Base-by-base conservation (phyloP, 2,888 invertebrate genomes). In the Schizotus pectinicornis region DNA sequence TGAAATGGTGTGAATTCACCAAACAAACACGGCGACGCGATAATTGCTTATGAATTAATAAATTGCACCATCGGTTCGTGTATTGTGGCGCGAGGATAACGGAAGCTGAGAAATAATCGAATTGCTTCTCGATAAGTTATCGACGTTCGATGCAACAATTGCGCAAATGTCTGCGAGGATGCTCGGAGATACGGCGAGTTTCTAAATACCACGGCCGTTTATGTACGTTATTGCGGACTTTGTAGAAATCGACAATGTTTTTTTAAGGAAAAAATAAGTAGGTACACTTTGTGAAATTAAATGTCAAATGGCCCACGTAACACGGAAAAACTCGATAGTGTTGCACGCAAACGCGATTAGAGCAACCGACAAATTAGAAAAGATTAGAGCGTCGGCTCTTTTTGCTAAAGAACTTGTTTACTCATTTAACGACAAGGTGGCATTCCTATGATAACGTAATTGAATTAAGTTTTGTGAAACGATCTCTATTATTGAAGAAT, bases 1-100 rank as follows among this genome's bases (percentile, higher is more conserved):
- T 54, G 54, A 54, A 54, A 54, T 54, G 54, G 54, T 54, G 54
- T 45, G 54, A 54, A 54, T 47, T 47, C 32, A 34, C 38, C 41
- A 39, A 54, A 39, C 7, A 46, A 39, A 36, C 7, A 46, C 39
- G 47, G 45, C 38, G 39, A 7, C 14, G 33, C 39, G 49, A 33
- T 31, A 13, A 41, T 51, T 22, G 22, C 22, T 22, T 22, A 22
- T 22, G 22, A 22, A 51, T 53, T 33, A 38, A 53, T 33, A 38
- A 46, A 52, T 53, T 53, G 38, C 45, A 22, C 22, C 22, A 36
- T 36, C 34, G 38, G n/a, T 42, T 36, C 8, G 35, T 7, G 5
- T 22, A 22, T 13, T 34, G 33, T 50, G 35, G 34, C 42, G 35
- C 43, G 34, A 51, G 51, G 51, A 51, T 33, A 42, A 43, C 11